phyloP scores from a whole-genome alignment of 2,888 invertebrate species.

The Amiota communis region DNA sequence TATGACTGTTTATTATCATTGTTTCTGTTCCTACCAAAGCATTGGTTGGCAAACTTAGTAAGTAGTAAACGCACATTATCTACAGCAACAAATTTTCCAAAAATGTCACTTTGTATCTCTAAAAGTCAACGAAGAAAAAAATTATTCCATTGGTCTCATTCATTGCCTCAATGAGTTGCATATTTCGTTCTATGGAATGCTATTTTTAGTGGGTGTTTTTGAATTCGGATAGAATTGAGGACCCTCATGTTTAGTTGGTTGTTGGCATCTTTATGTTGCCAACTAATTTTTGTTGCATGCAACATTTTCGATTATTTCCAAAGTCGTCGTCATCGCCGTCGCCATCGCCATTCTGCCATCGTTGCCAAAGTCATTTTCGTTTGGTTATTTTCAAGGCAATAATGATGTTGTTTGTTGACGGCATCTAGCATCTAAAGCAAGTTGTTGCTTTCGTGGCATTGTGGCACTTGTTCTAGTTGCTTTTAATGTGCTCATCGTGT shows the following conservation, averaged over 20 bases:
- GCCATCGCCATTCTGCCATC: neutral
- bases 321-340: neutral
- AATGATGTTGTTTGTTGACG: constrained; percentile 41
- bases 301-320: constrained; percentile 1
- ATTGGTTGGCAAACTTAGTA: no score
- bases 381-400: constrained; percentile 26
- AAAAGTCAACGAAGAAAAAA: constrained; percentile 3
- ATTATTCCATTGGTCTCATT: neutral
- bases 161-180: neutral
- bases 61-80: neutral
- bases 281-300: constrained; percentile 26
- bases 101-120: constrained; percentile 2
- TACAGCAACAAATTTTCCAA: constrained; percentile 12
- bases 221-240: neutral
- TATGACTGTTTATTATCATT: neutral
- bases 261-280: constrained; percentile 25
- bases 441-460: neutral
- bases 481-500: constrained; percentile 33
- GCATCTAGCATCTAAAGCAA: constrained; percentile 13
- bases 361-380: constrained; percentile 29
- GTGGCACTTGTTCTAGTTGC: constrained; percentile 36
- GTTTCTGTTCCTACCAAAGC: neutral
- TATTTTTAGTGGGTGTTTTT: constrained; percentile 10
- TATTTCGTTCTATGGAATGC: neutral
- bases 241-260: constrained; percentile 16